Evolutionary conservation across 2,113 vertebrate species (phyloP), one percentile per base, ranked within the genome.

Genomic region (Cololabis saira): DNA sequence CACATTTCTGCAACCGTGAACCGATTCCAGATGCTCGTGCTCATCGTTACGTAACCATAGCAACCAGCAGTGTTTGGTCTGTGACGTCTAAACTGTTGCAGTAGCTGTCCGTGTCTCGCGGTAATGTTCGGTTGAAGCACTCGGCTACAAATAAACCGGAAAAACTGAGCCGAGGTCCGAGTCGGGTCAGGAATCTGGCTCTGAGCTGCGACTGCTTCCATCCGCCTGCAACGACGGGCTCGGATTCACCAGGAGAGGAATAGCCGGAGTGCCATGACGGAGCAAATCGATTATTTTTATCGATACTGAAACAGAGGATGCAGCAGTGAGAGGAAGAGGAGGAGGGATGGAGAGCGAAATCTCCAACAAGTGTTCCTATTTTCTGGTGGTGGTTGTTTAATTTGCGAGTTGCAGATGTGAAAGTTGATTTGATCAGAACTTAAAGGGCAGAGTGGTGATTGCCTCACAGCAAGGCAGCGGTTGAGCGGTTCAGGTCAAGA

Each of bases 221-320:
- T 69, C 63, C 14, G 48, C 49, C 47, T 30, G 63, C 21, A 2
- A 17, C 2, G 11, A 49, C 40, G 45, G 64, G 50, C 21, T 67
- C 53, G 47, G 33, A 37, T 37, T 37, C 33, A 37, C 4, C 3
- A n/a, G 58, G 14, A 33, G 44, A 49, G 24, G 1, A 51, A 49
- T n/a, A 0, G 30, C 60, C 24, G 33, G 13, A 12, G 0, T 24
- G 64, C 72, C 24, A 7, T n/a, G 16, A 71, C 18, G 10, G 21
- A 9, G 43, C 9, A 3, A 59, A 69, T 81, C 64, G 19, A 67
- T 75, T 18, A 57, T 37, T 24, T 16, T 1, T 43, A 72, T 75
- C 27, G 0, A 56, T n/a, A 24, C 19, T 1, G 22, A 12, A 0
- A 49, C 43, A 16, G 44, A 0, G 17, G 41, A 40, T 19, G 54